phyloP scores from a whole-genome alignment of 2,797 vertebrate genomes.

The Cygnus olor region DNA sequence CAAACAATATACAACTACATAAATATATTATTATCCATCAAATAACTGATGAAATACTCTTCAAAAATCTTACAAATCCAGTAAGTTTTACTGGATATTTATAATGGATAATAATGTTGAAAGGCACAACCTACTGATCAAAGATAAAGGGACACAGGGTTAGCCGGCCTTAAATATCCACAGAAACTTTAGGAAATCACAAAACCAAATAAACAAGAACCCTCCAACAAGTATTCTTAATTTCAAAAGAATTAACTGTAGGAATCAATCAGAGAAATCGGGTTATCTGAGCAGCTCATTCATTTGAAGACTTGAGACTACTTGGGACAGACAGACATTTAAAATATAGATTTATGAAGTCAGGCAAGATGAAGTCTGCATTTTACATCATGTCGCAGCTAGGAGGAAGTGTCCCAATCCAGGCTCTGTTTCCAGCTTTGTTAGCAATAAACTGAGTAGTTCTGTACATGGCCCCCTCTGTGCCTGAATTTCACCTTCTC shows the following conservation, averaged over 20 bases:
- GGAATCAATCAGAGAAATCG: not conserved
- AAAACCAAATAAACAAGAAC: not conserved
- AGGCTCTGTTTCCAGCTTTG: not conserved
- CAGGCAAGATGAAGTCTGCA: not conserved
- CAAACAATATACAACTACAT: too few relatives aligned
- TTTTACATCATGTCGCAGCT: not conserved
- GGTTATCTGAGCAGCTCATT: not conserved
- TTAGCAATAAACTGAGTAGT: not conserved
- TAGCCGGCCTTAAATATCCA: not conserved
- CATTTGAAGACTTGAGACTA: not conserved
- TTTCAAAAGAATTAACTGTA: not conserved
- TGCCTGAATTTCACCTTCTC: not conserved
- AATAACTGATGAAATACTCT: not conserved
- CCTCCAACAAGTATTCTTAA: not conserved
- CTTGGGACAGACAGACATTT: not conserved
- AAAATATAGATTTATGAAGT: not conserved
- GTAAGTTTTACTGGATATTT: not conserved
- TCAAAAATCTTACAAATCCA: not conserved
- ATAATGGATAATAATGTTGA: not conserved
- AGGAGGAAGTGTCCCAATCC: not conserved
- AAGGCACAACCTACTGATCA: not conserved
- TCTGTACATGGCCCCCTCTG: not conserved
- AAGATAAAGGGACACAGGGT: not conserved
- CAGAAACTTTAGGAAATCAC: not conserved
- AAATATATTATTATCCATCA: not conserved